Evolutionary conservation across 2,888 invertebrate genomes (phyloP), one percentile per base, ranked within the genome.

Genomic region (Vesta saturnalis): DNA sequence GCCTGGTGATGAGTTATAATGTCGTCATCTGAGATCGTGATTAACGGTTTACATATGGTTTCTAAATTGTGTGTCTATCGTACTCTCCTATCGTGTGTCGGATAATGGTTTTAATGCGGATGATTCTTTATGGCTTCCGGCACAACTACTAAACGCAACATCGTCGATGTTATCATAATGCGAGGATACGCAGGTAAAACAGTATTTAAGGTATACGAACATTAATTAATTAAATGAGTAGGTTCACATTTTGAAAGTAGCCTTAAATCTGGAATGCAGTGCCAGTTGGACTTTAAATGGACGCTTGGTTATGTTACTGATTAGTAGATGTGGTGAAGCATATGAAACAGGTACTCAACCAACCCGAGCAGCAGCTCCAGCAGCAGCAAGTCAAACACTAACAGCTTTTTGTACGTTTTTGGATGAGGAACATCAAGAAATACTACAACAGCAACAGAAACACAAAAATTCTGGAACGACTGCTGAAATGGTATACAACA

Each of bases 91-190:
- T n/a, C n/a, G n/a, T n/a, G n/a, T n/a, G n/a, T n/a, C n/a, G n/a
- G n/a, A n/a, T n/a, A n/a, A n/a, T n/a, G n/a, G n/a, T n/a, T n/a
- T n/a, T n/a, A n/a, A n/a, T n/a, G n/a, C n/a, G 84, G 94, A 95
- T 81, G 96, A 96, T 84, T 95, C 95, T 0, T 86, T 94, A 54
- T 96, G 96, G 96, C 87, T 97, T 80, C 96, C 97, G 3, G 93
- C 95, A 1, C 97, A 97, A 84, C 87, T 97, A 64, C 86, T 97
- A 39, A 91, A 93, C 73, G 92, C 96, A 1, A 94, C 97, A 61
- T 90, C 93, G 18, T 92, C 92, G 0, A 91, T 94, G 79, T 88
- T 92, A 77, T 88, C 91, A 73, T 90, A 94, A 79, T 86, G 93
- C 63, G 96, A 96, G 78, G 96, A 97, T 74, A 93, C 94, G 0